Percentiles rank a stretch among this genome's conserved stretches.
Evolutionary conservation across 2,888 invertebrate species (phyloP).

Genomic region (Lordiphosa andalusiaca): DNA sequence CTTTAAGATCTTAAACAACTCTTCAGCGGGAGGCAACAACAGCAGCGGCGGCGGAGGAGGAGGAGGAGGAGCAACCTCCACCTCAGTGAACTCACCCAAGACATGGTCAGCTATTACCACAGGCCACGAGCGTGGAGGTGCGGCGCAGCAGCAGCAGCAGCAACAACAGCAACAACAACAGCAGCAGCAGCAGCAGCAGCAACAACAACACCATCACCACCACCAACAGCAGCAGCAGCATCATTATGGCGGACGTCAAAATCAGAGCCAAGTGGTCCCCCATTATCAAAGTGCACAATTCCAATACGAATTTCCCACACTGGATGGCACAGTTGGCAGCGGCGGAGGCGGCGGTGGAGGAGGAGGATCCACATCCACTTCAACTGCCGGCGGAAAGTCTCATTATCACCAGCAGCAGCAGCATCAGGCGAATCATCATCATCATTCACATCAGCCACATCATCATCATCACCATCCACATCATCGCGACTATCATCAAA

Average conservation of each 20-base stretch:
- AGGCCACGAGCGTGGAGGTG: slow-evolving; percentile 78
- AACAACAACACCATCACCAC: slow-evolving; percentile 43
- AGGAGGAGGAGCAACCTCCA: slow-evolving; percentile 35
- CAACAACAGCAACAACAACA: slow-evolving; percentile 26
- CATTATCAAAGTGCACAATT: slow-evolving; percentile 92
- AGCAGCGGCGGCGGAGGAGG: slow-evolving; percentile 17
- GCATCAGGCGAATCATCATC: slow-evolving; percentile 44
- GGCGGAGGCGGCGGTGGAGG: slow-evolving; percentile 67
- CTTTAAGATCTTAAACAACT: slow-evolving; percentile 72
- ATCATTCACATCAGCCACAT: slow-evolving; percentile 51
- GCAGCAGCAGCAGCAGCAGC: slow-evolving; percentile 38
- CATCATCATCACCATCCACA: slow-evolving; percentile 53
- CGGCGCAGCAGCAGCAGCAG: slow-evolving; percentile 48
- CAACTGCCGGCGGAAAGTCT: slow-evolving; percentile 36
- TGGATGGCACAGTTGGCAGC: slow-evolving; percentile 83
- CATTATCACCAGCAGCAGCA: slow-evolving; percentile 57
- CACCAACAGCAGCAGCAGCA: slow-evolving; percentile 9
- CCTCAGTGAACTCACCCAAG: slow-evolving; percentile 81
- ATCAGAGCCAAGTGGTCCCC: slow-evolving; percentile 81
- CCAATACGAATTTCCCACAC: slow-evolving; percentile 97
- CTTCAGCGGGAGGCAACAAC: slow-evolving; percentile 26
- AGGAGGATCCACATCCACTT: slow-evolving; percentile 34
- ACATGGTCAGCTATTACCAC: slow-evolving; percentile 85
- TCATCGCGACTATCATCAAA: slow-evolving; percentile 51
- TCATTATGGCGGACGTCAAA: slow-evolving; percentile 43